Evolutionary conservation across 2,888 invertebrate genomes (phyloP).

Genomic region (Cantharis flavilabris): DNA sequence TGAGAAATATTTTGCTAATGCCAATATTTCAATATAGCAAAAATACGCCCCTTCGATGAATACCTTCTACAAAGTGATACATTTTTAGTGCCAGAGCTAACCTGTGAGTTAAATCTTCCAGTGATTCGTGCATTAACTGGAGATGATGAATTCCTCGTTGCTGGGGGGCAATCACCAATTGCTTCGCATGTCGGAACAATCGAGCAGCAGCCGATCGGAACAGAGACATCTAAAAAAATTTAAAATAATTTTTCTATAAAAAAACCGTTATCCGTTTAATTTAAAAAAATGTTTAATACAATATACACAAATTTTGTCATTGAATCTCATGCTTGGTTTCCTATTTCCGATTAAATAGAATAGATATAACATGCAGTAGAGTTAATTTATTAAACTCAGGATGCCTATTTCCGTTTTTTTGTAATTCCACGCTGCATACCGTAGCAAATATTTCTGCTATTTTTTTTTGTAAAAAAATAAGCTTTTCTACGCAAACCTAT

Average conservation of each 20-base stretch:
- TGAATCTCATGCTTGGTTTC: slow-evolving; percentile 46
- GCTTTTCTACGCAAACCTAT: not conserved
- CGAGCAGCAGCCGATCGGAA: slow-evolving; percentile 25
- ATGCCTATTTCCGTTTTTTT: slow-evolving; percentile 44
- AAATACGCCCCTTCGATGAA: too few species aligned
- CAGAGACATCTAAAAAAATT: slow-evolving; percentile 37
- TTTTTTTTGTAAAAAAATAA: not conserved
- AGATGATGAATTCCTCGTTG: slow-evolving; percentile 13
- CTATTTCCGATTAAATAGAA: slow-evolving; percentile 43
- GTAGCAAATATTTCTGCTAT: not conserved
- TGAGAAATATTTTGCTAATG: too few species aligned
- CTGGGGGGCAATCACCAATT: slow-evolving; percentile 8
- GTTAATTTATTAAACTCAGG: slow-evolving; percentile 42
- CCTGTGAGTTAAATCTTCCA: slow-evolving; percentile 61
- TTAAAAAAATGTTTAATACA: slow-evolving; percentile 6
- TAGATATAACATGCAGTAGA: slow-evolving; percentile 43
- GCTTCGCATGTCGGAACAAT: slow-evolving; percentile 27
- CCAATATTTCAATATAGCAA: too few species aligned
- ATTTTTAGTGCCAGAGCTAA: slow-evolving; percentile 9
- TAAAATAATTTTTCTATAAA: not conserved
- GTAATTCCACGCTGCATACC: slow-evolving; percentile 24
- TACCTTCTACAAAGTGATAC: not conserved
- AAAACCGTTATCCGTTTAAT: not conserved
- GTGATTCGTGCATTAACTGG: slow-evolving; percentile 51
- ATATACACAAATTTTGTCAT: slow-evolving; percentile 42